Base-by-base conservation (phyloP, 2,797 vertebrate species). In the Allobates femoralis region DNA sequence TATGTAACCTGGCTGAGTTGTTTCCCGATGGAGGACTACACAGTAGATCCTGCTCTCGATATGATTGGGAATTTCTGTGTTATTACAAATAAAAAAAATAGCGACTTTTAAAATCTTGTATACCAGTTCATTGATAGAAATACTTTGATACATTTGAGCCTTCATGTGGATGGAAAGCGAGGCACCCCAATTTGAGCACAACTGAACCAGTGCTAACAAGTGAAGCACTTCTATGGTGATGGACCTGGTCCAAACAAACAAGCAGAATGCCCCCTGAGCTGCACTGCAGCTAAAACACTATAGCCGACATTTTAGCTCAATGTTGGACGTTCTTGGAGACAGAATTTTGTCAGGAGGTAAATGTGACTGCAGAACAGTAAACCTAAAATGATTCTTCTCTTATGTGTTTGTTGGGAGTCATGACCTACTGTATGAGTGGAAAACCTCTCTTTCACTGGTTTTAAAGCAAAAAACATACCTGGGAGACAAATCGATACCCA, bases 401-500 rank as follows among this genome's bases (percentile, higher is more conserved):
- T 46, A 3, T 69, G 76, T 66, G n/a, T 58, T 55, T 67, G 51
- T 50, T 30, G 32, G 15, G 62, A 85, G 55, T 19, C 41, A 19
- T 58, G 53, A 19, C 1, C 81, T 18, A 83, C 62, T 75, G n/a
- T n/a, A n/a, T n/a, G n/a, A 81, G 69, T 50, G 37, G 37, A 23
- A 34, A 58, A 32, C 41, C 28, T 81, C n/a, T 5, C 19, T 91
- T 91, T 56, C 91, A 89, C 95, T 90, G 91, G 95, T 93, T 94
- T 93, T 93, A 92, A 94, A 93, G 93, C 93, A 91, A 94, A 91
- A 92, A 95, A 93, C 93, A 95, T n/a, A 93, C 93, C 91, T 91
- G 92, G 90, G 95, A 95, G 90, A 93, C 94, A 95, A 53, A 97
- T 97, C 96, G 96, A 97, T 96, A 96, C 91, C 94, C 96, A 96